Base-by-base conservation (phyloP, 2,113 vertebrate species). In the Cebidichthys violaceus region DNA sequence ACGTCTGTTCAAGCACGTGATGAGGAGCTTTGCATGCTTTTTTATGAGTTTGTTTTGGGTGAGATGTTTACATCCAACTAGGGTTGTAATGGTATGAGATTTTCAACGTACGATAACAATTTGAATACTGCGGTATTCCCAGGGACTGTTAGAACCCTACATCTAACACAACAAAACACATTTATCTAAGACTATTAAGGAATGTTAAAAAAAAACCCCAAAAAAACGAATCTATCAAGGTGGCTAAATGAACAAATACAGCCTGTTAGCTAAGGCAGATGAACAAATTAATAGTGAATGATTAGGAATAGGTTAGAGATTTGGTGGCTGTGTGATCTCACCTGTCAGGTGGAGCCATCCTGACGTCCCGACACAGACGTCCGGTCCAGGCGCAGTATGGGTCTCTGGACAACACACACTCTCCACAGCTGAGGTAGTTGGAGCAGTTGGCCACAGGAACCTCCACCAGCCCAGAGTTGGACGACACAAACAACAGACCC, bases 321-420 rank as follows among this genome's bases (percentile, higher is more conserved):
- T 9, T 57, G 35, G 35, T 67, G 35, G 20, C n/a, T 10, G 66
- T 43, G 17, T 20, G 47, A 73, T 15, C 29, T 92, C 80, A 95
- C 94, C 94, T 94, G 83, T 94, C 91, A 22, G 94, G 93, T 1
- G 94, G 92, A 17, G 93, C 93, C 91, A 92, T 92, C 75, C 92
- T 88, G 60, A 91, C 9, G 9, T 86, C 95, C 20, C 4, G 93
- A 83, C 97, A 99, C 71, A 91, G 86, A 0, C 79, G 92, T n/a
- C 91, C 90, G 0, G 86, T 95, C 97, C 97, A 99, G 2, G 97
- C 97, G 0, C 97, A 99, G 94, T 97, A 98, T 0, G 97, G 97
- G 83, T 99, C 97, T 75, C 97, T 95, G 1, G 97, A 95, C 37
- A 99, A 90, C 72, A 99, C 86, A 0, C 97, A 99, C 72, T 99